phyloP scores from a whole-genome alignment of 2,113 vertebrate genomes.

The Tetrax tetrax region DNA sequence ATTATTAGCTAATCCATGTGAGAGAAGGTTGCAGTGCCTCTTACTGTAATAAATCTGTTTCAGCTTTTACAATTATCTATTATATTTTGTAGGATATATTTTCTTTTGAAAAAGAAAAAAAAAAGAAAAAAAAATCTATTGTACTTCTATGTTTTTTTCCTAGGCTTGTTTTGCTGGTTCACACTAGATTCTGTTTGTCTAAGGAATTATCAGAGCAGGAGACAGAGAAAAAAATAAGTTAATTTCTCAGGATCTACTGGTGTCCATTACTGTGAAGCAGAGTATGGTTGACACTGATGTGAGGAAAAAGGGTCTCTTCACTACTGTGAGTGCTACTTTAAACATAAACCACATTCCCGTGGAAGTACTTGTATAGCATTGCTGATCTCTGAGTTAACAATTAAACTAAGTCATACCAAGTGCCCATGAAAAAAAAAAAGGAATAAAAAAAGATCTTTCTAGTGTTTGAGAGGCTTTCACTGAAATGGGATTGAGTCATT shows the following conservation, averaged over 20 bases:
- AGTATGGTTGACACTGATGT: not conserved
- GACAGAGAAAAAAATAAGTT: not conserved
- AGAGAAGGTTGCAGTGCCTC: not conserved
- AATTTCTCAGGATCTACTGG: not conserved
- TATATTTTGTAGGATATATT: not conserved
- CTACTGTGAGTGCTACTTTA: not conserved
- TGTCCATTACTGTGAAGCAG: not conserved
- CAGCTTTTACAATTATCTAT: not conserved
- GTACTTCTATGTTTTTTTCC: not conserved
- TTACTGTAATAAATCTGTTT: not conserved
- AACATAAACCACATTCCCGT: not conserved
- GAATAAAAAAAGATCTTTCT: not conserved
- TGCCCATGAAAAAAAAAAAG: not conserved
- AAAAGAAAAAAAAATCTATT: not conserved
- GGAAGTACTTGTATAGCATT: not conserved
- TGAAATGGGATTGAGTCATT: not conserved
- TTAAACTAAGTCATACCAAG: not conserved
- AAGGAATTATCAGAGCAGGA: not conserved
- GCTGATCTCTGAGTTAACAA: not conserved
- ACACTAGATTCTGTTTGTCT: not conserved
- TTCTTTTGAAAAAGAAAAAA: not conserved
- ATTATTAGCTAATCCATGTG: conserved; percentile 5
- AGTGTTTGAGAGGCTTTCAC: not conserved
- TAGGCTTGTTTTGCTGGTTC: not conserved
- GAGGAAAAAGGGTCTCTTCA: not conserved